phyloP scores from a whole-genome alignment of 2,888 invertebrate genomes.

The Parapristionchus giblindavisi region DNA sequence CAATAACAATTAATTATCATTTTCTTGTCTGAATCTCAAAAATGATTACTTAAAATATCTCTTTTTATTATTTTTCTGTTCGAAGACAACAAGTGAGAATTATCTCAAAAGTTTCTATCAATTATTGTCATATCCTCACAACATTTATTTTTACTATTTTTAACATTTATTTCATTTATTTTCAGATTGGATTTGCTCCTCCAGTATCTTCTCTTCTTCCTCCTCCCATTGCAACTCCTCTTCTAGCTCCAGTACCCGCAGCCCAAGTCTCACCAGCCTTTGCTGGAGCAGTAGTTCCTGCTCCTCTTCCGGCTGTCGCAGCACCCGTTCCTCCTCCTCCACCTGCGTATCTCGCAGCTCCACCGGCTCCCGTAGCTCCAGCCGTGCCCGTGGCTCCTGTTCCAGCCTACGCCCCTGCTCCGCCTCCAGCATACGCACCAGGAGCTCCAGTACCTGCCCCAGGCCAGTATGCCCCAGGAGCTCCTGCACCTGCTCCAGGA shows the following conservation, averaged over 20 bases:
- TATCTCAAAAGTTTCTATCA: too few relatives aligned
- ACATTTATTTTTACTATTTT: background rate
- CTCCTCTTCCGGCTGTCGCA: background rate
- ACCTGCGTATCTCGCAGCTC: background rate
- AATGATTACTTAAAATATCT: too few relatives aligned
- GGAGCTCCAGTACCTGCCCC: constrained; percentile 26
- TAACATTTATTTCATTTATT: background rate
- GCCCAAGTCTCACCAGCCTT: constrained; percentile 1
- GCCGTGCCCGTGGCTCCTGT: constrained; percentile 37
- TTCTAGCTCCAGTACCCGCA: background rate
- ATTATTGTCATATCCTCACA: background rate
- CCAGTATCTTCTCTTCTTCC: background rate
- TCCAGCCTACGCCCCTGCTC: background rate
- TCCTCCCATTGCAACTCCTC: background rate
- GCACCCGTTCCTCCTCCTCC: background rate
- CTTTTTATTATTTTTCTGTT: too few relatives aligned
- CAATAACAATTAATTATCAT: background rate
- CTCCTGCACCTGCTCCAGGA: constrained; percentile 13
- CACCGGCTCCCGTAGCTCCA: background rate
- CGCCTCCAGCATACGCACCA: constrained; percentile 31
- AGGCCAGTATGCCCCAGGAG: constrained; percentile 27
- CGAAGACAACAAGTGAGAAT: too few relatives aligned
- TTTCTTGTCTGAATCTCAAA: too few relatives aligned
- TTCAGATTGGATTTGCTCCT: background rate
- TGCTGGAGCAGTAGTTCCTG: background rate